Percentiles rank a stretch among this genome's conserved stretches.
Evolutionary conservation across 2,113 vertebrate species (phyloP).

Genomic region (Condylura cristata): DNA sequence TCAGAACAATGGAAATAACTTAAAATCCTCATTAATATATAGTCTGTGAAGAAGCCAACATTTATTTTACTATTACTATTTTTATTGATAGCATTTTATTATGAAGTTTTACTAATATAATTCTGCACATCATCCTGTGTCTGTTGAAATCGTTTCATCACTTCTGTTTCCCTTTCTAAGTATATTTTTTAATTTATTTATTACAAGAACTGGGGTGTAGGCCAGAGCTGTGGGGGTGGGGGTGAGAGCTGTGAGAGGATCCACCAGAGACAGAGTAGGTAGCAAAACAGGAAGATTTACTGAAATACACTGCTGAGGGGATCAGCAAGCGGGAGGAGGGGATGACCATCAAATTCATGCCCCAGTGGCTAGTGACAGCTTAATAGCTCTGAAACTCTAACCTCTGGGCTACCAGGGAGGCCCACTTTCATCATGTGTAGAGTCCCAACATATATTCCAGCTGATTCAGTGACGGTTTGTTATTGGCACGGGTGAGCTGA

Average conservation of each 20-base stretch:
- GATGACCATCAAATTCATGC: too few species aligned
- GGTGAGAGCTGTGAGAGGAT: too few species aligned
- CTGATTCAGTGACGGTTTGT: background rate
- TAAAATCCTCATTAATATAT: background rate
- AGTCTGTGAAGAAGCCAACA: background rate
- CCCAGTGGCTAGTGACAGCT: too few species aligned
- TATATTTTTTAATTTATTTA: too few species aligned
- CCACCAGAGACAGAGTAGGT: too few species aligned
- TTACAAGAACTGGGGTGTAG: too few species aligned
- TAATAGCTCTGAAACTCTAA: too few species aligned
- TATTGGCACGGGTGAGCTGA: background rate
- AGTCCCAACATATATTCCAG: accelerated
- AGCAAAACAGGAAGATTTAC: too few species aligned
- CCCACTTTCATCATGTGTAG: background rate
- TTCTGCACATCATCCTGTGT: background rate
- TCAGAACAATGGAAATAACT: background rate
- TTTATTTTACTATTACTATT: background rate
- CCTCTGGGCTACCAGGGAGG: too few species aligned
- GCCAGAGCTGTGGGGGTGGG: too few species aligned
- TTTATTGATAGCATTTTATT: background rate
- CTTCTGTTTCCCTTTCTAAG: background rate
- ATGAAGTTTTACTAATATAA: background rate
- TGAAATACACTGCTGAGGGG: too few species aligned
- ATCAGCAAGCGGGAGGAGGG: too few species aligned
- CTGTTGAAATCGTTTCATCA: background rate